Percentiles rank a stretch among this genome's conserved stretches.
Conservation (phyloP, 2,797 vertebrate genomes). For the Melanotaenia trifasciata region DNA sequence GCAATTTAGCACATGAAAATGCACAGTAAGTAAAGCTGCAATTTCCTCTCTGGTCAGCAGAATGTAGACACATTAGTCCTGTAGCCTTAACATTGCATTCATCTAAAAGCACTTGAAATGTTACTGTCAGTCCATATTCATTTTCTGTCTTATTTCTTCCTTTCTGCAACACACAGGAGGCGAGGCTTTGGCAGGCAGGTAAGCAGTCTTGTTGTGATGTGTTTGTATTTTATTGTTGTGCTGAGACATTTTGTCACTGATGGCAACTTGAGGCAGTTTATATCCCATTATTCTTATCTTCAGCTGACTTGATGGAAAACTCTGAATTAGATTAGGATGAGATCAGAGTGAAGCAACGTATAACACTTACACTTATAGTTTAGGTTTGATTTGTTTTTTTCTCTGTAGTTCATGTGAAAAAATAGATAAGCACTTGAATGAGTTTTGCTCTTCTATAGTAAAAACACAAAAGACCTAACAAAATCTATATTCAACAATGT, state of each 20-base stretch:
- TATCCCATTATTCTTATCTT: slow-evolving; percentile 76
- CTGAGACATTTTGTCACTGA: slow-evolving; percentile 49
- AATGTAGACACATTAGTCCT: slow-evolving; percentile 40
- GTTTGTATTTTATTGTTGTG: slow-evolving; percentile 53
- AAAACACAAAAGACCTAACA: slow-evolving; percentile 36
- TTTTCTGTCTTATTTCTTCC: slow-evolving; percentile 58
- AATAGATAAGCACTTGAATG: slow-evolving; percentile 45
- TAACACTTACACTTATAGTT: slow-evolving; percentile 56
- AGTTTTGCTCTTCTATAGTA: slow-evolving; percentile 28
- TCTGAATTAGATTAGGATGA: slow-evolving; percentile 68
- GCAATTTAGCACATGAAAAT: slow-evolving; percentile 67
- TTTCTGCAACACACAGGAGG: slow-evolving; percentile 61
- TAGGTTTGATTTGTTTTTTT: slow-evolving; percentile 41
- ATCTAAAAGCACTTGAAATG: slow-evolving; percentile 53
- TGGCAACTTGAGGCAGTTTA: slow-evolving; percentile 50
- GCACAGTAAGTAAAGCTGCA: slow-evolving; percentile 74
- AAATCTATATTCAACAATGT: slow-evolving; percentile 27
- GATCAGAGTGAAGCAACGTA: slow-evolving; percentile 52
- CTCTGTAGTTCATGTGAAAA: slow-evolving; percentile 48
- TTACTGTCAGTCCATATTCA: slow-evolving; percentile 61
- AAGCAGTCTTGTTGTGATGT: slow-evolving; percentile 56
- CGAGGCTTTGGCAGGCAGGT: slow-evolving; percentile 77
- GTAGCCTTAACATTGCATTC: slow-evolving; percentile 56
- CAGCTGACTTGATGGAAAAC: slow-evolving; percentile 67
- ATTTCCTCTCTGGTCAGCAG: slow-evolving; percentile 69